Base-by-base conservation (phyloP, 2,888 invertebrate genomes). In the Meghimatium bilineatum region DNA sequence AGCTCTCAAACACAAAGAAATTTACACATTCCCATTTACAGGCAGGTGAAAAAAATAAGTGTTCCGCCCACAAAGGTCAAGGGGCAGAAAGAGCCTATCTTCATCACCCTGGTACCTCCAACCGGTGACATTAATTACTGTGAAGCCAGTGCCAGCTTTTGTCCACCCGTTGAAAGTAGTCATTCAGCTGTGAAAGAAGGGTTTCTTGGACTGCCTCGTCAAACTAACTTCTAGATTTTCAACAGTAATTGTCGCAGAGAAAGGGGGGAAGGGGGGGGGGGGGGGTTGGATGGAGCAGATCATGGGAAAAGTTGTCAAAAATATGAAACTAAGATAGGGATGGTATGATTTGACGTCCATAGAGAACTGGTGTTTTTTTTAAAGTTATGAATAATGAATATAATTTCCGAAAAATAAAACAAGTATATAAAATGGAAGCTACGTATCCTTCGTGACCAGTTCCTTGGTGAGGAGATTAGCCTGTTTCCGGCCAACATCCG, bases 91-190 rank as follows among this genome's bases (percentile, higher is more conserved):
- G 32, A 52, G 74, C 74, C 67, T 67, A 79, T 67, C 69, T 79
- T 67, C 67, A 67, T 79, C 79, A 44, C 79, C 6, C 17, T 44
- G 23, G 67, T 17, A 49, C 44, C 44, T 1, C 77, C 63, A 29
- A n/a, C 77, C 12, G 38, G 77, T 77, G 79, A 79, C 79, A 32
- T 79, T 79, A 79, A 79, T 79, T 79, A 79, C 79, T 20, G 20
- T 49, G 23, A 20, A 38, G 49, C 79, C 32, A 49, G 66, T 10
- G 32, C 67, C 20, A 26, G 38, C 79, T 49, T 66, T 79, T 79
- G 79, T 79, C 49, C 49, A 6, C 1, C 12, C 2, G 32, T 26
- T 79, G 79, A 79, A 79, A 49, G 49, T 67, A 67, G 20, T 49
- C 66, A 38, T 20, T 79, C 44, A 49, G 32, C 44, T 52, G 79